Conservation (phyloP, 1,140 invertebrate species). For the Nilaparvata lugens region DNA sequence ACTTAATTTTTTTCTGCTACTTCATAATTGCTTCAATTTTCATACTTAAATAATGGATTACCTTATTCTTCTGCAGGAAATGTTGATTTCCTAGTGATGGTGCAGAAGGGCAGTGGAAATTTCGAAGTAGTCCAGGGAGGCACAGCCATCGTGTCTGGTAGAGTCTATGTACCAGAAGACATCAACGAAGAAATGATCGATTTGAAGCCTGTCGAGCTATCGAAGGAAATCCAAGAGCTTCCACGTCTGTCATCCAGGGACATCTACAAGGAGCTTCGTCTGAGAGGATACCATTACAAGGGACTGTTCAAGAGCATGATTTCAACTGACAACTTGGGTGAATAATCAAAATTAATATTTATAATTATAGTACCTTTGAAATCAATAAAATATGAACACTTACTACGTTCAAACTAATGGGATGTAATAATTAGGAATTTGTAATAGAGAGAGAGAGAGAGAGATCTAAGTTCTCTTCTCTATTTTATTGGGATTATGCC, state of each 20-base stretch:
- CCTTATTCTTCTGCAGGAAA: constrained; percentile 31
- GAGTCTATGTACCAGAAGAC: constrained; percentile 45
- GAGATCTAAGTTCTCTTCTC: too few species aligned
- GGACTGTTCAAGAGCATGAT: constrained; percentile 60
- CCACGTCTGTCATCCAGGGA: constrained; percentile 52
- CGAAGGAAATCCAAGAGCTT: constrained; percentile 27
- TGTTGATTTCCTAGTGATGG: constrained; percentile 67
- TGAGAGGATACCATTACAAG: constrained; percentile 87
- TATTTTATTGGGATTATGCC: too few species aligned
- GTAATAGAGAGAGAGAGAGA: too few species aligned
- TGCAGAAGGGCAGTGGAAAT: constrained; percentile 71
- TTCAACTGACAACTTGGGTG: constrained; percentile 39
- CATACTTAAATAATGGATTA: neutral
- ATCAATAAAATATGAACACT: too few species aligned
- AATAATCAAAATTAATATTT: too few species aligned
- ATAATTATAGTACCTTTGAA: too few species aligned
- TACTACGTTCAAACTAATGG: too few species aligned
- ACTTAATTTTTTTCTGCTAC: too few species aligned
- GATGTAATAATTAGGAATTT: too few species aligned
- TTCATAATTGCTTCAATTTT: too few species aligned
- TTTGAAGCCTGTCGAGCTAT: constrained; percentile 35
- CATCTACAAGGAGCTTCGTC: constrained; percentile 83
- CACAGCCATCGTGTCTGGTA: constrained; percentile 66
- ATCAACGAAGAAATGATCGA: constrained; percentile 36
- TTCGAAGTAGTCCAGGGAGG: constrained; percentile 80